A percentile compares a stretch with the other conserved stretches of the same genome.
Conservation (phyloP, 2,797 vertebrate genomes). For the Selene dorsalis region DNA sequence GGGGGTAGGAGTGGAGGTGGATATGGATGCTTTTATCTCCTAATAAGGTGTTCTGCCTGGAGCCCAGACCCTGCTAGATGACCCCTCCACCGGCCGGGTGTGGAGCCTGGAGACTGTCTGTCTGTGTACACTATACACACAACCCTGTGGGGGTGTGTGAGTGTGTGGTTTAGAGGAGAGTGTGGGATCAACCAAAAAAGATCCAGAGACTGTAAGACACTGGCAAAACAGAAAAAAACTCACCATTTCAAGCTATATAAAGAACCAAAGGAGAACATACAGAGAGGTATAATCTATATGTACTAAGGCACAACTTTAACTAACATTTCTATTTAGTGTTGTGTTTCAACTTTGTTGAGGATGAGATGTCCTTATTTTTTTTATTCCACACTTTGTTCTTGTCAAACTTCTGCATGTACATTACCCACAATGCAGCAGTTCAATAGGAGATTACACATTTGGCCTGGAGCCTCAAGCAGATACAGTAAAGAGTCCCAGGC, state of each 20-base stretch:
- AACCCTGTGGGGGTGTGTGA: slow-evolving; percentile 30
- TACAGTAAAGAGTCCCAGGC: neutral
- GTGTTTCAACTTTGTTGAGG: no score
- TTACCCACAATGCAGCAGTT: neutral
- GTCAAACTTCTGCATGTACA: neutral
- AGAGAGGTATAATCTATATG: neutral
- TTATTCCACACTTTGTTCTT: neutral
- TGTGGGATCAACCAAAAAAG: slow-evolving; percentile 17
- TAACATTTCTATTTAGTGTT: neutral
- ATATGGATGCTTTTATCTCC: slow-evolving; percentile 77
- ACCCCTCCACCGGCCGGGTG: slow-evolving; percentile 77
- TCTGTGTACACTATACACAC: slow-evolving; percentile 72
- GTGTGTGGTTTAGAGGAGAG: slow-evolving; percentile 20
- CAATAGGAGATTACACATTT: neutral
- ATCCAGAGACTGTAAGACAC: slow-evolving; percentile 18
- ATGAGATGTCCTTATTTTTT: no score
- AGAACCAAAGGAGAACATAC: no score
- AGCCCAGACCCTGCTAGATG: slow-evolving; percentile 71
- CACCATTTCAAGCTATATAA: no score
- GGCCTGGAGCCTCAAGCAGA: neutral
- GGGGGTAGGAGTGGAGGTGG: slow-evolving; percentile 43
- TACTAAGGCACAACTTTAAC: neutral
- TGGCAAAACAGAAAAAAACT: neutral
- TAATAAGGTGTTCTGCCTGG: slow-evolving; percentile 82
- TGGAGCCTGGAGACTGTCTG: slow-evolving; percentile 79